A percentile compares a stretch with the other conserved stretches of the same genome.
These are phyloP conservation scores for Rhabdophis nuchalis DNA, from an alignment of 2,797 vertebrate species.

Conservation along the genomic window DNA sequence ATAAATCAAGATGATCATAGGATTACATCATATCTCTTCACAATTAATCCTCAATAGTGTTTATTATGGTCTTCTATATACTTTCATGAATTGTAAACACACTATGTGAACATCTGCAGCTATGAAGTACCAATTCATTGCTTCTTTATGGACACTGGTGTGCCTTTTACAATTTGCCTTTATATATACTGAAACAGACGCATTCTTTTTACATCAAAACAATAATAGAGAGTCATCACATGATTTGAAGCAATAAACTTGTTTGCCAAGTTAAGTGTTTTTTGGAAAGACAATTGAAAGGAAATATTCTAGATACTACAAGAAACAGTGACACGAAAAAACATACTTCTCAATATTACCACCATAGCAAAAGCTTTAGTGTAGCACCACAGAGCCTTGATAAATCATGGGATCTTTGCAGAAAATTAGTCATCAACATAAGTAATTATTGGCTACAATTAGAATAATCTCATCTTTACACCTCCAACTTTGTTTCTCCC, in stretches of 20 bases:
- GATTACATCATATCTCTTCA: neutral
- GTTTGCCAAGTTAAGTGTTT: neutral
- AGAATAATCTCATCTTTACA: slow-evolving; percentile 1
- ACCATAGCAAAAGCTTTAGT: neutral
- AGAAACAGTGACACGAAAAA: neutral
- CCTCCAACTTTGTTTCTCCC: slow-evolving; percentile 13
- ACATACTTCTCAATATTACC: neutral
- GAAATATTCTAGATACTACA: neutral
- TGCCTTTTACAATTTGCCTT: neutral
- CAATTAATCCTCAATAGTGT: neutral
- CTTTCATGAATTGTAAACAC: neutral
- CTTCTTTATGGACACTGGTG: neutral
- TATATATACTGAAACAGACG: neutral
- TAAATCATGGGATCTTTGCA: neutral
- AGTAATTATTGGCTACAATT: slow-evolving; percentile 30
- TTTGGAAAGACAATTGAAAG: neutral
- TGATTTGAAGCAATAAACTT: neutral
- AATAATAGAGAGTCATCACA: accelerated
- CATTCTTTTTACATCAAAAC: neutral
- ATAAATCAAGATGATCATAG: neutral
- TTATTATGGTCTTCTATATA: neutral
- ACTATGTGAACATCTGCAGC: neutral
- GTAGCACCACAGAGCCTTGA: neutral
- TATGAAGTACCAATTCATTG: neutral
- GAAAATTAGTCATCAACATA: slow-evolving; percentile 1